Base-by-base conservation (phyloP, 2,888 invertebrate genomes). In the Synanthedon formicaeformis region DNA sequence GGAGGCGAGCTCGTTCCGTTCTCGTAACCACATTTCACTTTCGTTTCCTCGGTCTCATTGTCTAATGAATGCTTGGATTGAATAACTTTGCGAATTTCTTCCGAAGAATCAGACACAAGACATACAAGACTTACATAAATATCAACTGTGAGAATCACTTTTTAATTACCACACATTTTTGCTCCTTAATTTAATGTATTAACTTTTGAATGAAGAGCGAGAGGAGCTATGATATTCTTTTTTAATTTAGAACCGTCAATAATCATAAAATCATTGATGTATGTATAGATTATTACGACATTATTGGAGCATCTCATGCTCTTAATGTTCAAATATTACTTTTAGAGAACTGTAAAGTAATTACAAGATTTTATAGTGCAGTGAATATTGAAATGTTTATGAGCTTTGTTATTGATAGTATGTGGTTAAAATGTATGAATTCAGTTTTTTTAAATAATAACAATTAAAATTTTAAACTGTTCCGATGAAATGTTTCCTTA, bases 11-110 rank as follows among this genome's bases (percentile, higher is more conserved):
- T 61, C 67, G 71, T 73, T 77, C 70, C 73, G 78, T 73, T 72
- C 48, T 53, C 83, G 81, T 78, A 82, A 82, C 69, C 71, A 71
- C 80, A 81, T 81, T 82, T 78, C 75, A 81, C 83, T 86, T 85
- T 85, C 84, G 71, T 81, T 85, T 80, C 78, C 79, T 78, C 75
- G 73, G 71, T 73, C 77, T 80, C 81, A 85, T 86, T 85, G 85
- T 85, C 78, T 83, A 80, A 73, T 67, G 71, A 75, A 71, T 65
- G 65, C 50, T 52, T 60, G 65, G 73, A 78, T 85, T 86, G 84
- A 75, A 83, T 85, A 85, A 85, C 81, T 75, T 70, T 61, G 73
- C 63, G 71, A 81, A 83, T 81, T 80, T 80, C 79, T 78, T 78
- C 73, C 68, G 69, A 77, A 75, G 67, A 67, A 60, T 67, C 65